Base-by-base conservation (phyloP, 2,113 vertebrate species). In the Uria lomvia region DNA sequence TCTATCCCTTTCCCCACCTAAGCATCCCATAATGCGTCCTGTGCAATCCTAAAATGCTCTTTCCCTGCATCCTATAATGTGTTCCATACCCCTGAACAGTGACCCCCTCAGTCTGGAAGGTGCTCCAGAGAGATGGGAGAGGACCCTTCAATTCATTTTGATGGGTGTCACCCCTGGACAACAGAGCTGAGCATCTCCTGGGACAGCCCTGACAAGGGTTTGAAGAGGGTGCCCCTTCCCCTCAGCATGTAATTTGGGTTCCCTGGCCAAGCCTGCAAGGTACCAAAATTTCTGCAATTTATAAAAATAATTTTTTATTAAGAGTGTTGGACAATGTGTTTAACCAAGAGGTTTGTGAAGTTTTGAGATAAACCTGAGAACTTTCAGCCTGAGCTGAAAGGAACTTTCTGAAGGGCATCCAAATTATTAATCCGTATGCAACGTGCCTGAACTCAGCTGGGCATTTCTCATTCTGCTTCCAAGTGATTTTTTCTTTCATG, bases 381-480 rank as follows among this genome's bases (percentile, higher is more conserved):
- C 29, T 68, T 91, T 34, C 58, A 42, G 16, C 7, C 66, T 59
- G 32, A 86, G n/a, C 80, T 74, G 43, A 82, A 82, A 50, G 34
- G 27, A 89, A 72, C 47, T 81, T 91, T 84, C 55, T 66, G 52
- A 95, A 94, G 60, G 70, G 17, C 73, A 92, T 81, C 30, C 68
- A 92, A 77, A 93, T 92, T 74, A 92, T 84, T 94, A 95, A 96
- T 86, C 83, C 90, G 87, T 65, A 84, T 84, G 43, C 83, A 79
- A 30, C 2, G 4, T 68, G 21, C 45, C 60, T 86, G 73, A 86
- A 80, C 83, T 89, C 90, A 93, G 59, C 40, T 91, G 62, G 74
- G 34, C 49, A 84, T 93, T 93, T 93, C 77, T 92, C 66, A 78
- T 92, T 95, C 58, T 58, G 53, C 20, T 87, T 89, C 88, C 49